Evolutionary conservation across 1,140 invertebrate genomes (phyloP), one percentile per base, ranked within the genome.

Genomic region (Heterodera carotae): DNA sequence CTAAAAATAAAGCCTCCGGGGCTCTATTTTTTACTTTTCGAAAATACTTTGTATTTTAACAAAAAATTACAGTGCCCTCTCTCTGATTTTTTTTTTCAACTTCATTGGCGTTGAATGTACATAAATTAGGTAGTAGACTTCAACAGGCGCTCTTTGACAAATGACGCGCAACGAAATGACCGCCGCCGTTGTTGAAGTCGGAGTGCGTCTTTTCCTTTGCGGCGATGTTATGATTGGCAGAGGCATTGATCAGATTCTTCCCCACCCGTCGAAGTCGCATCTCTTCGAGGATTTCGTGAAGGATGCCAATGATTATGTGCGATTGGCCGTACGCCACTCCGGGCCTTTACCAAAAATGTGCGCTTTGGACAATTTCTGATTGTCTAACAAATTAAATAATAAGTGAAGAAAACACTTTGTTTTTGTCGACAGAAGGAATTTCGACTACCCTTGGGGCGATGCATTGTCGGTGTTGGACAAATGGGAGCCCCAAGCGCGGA

Each of bases 201-300:
- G 18, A 15, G 70, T 75, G 29, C 36, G 70, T 2, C 18, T 75
- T 53, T 75, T 75, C 60, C 73, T 75, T 12, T 75, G 73, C 72
- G 73, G 73, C 73, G 73, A 75, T 74, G 73, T 75, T 5, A 75
- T 75, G 73, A 76, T 72, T 22, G 73, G 73, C 12, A 29, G 73
- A 69, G 73, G 73, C 39, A 27, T 75, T 12, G 73, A 75, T 29
- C 73, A 75, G 25, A 75, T 75, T 22, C 60, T 75, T 34, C 73
- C 73, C 25, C 71, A 75, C 34, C 73, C 73, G 12, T 75, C 73
- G 10, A n/a, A 75, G 12, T 53, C 73, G 60, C 53, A 69, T 36
- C 27, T 75, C 72, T 76, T 15, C 34, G 73, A 75, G 29, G 10
- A 12, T 15, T 75, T 59, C n/a, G 70, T 75, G 53, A 34, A 53